Conservation (phyloP, 2,113 vertebrate species). For the Phalacrocorax carbo region DNA sequence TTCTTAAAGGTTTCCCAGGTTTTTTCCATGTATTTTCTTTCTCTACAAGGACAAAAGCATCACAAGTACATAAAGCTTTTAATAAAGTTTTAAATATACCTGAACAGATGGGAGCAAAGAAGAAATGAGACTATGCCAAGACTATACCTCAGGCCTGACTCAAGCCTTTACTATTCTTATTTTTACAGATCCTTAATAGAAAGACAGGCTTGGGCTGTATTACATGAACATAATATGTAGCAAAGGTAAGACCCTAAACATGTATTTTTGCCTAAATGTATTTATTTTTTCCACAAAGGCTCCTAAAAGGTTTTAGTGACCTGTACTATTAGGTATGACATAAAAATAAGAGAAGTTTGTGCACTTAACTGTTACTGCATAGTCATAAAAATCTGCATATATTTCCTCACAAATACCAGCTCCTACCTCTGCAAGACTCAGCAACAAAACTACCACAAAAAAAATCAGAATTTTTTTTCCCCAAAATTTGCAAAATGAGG, state of each 20-base stretch:
- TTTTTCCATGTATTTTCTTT: neutral
- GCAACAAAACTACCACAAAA: neutral
- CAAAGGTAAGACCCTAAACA: neutral
- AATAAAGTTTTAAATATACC: slow-evolving; percentile 13
- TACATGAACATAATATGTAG: neutral
- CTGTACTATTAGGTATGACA: neutral
- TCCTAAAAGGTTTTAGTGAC: neutral
- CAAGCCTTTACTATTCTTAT: neutral
- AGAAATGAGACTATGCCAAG: neutral
- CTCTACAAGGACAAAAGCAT: neutral
- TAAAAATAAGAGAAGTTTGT: neutral
- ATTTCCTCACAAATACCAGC: neutral
- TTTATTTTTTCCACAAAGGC: neutral
- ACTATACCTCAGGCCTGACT: neutral
- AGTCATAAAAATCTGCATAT: neutral
- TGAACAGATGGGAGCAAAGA: neutral
- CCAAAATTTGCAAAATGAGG: neutral
- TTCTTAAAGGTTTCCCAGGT: neutral
- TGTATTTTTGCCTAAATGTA: neutral
- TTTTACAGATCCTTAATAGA: neutral
- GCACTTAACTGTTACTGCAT: neutral
- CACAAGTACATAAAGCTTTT: neutral
- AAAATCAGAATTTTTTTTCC: neutral
- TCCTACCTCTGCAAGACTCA: neutral
- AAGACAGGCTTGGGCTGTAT: neutral